These are phyloP conservation scores for Tokudaia muenninki DNA, from an alignment of 2,797 vertebrate species.

Conservation along the genomic window DNA sequence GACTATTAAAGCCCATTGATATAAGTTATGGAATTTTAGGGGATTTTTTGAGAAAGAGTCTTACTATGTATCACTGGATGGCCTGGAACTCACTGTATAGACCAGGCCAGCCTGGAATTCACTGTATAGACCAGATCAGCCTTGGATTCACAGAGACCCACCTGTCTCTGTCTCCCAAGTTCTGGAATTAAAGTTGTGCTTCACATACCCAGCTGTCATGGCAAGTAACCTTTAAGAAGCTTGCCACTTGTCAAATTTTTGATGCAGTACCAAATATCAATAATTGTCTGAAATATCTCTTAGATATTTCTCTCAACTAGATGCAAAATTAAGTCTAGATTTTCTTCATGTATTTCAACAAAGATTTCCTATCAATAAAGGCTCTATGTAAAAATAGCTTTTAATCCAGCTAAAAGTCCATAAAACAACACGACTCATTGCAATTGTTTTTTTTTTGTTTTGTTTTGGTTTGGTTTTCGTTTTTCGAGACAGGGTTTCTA, in stretches of 20 bases:
- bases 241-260: constrained; percentile 32
- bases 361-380: constrained; percentile 10
- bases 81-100: not conserved
- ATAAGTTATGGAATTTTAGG: not conserved
- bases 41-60: not conserved
- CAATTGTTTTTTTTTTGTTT: not conserved
- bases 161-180: not conserved
- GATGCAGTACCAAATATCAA: not conserved
- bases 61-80: not conserved
- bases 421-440: constrained; percentile 1
- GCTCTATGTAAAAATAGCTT: not conserved
- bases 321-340: not conserved
- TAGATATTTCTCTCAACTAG: not conserved
- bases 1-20: not conserved
- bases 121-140: not conserved
- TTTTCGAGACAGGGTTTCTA: too few species aligned
- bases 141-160: not conserved
- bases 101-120: not conserved
- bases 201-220: not conserved
- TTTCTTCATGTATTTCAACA: constrained; percentile 19
- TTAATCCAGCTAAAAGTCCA: not conserved
- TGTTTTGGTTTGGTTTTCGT: too few species aligned
- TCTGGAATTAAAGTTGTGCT: not conserved
- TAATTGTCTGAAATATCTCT: constrained; percentile 3
- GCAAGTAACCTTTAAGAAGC: constrained; percentile 29